Conservation (phyloP, 2,797 vertebrate species). For the Takifugu ocellatus region DNA sequence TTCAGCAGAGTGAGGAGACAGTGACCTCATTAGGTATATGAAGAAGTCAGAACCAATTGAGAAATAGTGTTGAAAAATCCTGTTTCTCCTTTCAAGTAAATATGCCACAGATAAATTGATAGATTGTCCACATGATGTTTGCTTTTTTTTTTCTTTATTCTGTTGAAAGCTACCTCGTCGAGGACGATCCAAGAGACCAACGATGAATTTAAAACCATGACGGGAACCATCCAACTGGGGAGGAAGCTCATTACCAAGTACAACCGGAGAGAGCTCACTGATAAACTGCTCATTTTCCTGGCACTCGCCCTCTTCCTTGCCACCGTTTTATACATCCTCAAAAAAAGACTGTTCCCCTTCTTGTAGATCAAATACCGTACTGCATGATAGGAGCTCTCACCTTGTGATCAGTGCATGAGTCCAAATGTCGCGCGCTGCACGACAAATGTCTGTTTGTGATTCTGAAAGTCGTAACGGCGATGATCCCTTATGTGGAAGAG, state of each 20-base stretch:
- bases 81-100: too few species aligned
- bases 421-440: slow-evolving; percentile 1
- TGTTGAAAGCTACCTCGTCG: slow-evolving; percentile 83
- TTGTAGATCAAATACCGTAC: slow-evolving; percentile 64
- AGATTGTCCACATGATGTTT: neutral
- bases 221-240: slow-evolving; percentile 92
- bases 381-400: slow-evolving; percentile 5
- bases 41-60: neutral
- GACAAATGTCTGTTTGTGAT: slow-evolving; percentile 8
- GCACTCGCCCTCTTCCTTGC: slow-evolving; percentile 92
- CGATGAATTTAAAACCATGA: slow-evolving; percentile 98
- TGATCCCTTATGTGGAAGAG: neutral
- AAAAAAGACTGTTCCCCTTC: slow-evolving; percentile 95
- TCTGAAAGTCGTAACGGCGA: too few species aligned
- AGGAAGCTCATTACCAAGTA: slow-evolving; percentile 97
- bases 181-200: slow-evolving; percentile 90
- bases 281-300: slow-evolving; percentile 95
- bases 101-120: too few species aligned
- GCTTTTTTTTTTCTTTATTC: neutral
- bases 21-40: slow-evolving; percentile 85
- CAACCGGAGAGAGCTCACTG: slow-evolving; percentile 92
- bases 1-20: slow-evolving; percentile 91
- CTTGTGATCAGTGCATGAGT: neutral
- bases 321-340: slow-evolving; percentile 93
- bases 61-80: neutral